Conservation (phyloP, 2,888 invertebrate species). For the Lydus trimaculatus region DNA sequence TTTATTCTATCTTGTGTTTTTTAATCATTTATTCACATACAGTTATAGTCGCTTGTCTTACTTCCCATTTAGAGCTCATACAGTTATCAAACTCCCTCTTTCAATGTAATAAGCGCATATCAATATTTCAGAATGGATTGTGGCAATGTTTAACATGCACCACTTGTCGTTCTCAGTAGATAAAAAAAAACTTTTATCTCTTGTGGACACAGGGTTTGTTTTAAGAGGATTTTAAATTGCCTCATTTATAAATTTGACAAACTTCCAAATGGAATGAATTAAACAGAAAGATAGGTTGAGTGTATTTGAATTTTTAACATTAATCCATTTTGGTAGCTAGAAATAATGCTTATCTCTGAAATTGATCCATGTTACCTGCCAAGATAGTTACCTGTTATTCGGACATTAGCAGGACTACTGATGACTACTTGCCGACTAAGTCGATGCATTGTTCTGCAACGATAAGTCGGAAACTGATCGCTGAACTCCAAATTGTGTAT, state of each 20-base stretch:
- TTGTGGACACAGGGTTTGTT: constrained; percentile 22
- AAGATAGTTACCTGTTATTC: constrained; percentile 69
- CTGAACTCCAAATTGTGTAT: constrained; percentile 77
- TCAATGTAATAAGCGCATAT: constrained; percentile 13
- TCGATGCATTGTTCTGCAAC: constrained; percentile 77
- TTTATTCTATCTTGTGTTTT: neutral
- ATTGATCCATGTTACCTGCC: neutral
- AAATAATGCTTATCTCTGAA: neutral
- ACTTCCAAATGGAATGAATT: neutral
- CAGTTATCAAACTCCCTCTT: constrained; percentile 8
- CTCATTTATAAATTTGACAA: constrained; percentile 26
- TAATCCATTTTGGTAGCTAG: neutral
- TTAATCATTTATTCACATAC: constrained; percentile 1
- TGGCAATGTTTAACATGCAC: constrained; percentile 13
- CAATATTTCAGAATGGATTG: constrained; percentile 12
- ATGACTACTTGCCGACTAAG: constrained; percentile 75
- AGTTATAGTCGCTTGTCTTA: no score
- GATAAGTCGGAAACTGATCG: constrained; percentile 75
- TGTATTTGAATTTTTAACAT: neutral
- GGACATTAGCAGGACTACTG: constrained; percentile 72
- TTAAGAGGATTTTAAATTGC: constrained; percentile 29
- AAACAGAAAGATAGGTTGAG: neutral
- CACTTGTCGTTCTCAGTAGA: constrained; percentile 12
- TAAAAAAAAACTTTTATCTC: constrained; percentile 16
- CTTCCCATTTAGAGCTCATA: no score